Base-by-base conservation (phyloP, 2,888 invertebrate species). In the Erynnis tages region DNA sequence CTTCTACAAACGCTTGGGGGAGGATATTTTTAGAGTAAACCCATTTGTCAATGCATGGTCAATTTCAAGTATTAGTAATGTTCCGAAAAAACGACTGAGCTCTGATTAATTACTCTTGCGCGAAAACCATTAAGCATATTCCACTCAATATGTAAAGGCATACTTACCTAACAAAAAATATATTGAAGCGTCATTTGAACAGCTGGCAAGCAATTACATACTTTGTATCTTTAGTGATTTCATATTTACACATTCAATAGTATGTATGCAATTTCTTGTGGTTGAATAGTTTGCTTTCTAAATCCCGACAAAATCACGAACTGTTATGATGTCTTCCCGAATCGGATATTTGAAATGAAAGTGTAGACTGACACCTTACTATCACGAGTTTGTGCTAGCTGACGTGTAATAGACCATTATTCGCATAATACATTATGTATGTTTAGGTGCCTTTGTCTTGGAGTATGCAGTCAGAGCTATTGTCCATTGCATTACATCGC, bases 401-500 rank as follows among this genome's bases (percentile, higher is more conserved):
- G 32, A 35, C 43, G 27, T 34, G 30, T 43, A 27, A 48, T 13
- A 19, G 2, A 11, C 25, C 41, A 40, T 34, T 45, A 57, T 58
- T 54, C 29, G 10, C 34, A 17, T 43, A 50, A 50, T 43, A 32
- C 50, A 49, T 49, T 34, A 49, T 49, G 49, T 30, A 49, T 49
- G 49, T 35, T 35, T 35, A 19, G 35, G 35, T 54, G 55, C 52
- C 55, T 57, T 49, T 56, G 54, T 54, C 49, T 41, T 54, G 60
- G 61, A 63, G 69, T 64, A 56, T 59, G 63, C 66, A 66, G 66
- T 73, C 61, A 67, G 68, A 65, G 60, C 59, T 60, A 75, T 76
- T 76, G 73, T 73, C 64, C 69, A 34, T 30, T 49, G 40, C 49
- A 17, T 34, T 49, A 25, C 25, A 11, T 4, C 10, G 23, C 40